Evolutionary conservation across 2,797 vertebrate species (phyloP).

Genomic region (Smutsia gigantea): DNA sequence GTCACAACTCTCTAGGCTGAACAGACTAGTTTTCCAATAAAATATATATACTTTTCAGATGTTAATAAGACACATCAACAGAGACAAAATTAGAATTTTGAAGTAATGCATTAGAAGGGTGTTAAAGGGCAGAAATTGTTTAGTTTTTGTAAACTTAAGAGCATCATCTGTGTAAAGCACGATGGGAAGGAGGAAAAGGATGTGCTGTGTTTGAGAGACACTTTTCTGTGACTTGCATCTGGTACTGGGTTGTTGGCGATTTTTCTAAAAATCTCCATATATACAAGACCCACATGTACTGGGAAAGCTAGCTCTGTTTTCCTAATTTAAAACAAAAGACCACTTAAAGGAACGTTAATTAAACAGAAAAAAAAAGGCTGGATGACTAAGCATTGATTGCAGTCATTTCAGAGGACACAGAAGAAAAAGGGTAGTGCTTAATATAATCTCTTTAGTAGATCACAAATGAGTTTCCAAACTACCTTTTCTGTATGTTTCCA

Average conservation of each 20-base stretch:
- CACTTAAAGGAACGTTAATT: neutral
- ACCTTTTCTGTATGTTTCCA: neutral
- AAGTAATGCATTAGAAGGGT: constrained; percentile 27
- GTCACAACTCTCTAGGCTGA: constrained; percentile 57
- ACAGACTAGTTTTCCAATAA: constrained; percentile 48
- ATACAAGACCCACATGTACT: neutral
- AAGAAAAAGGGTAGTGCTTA: neutral
- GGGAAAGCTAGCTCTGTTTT: constrained; percentile 10
- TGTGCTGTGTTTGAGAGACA: neutral
- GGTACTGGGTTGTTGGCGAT: neutral
- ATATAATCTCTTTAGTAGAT: constrained; percentile 17
- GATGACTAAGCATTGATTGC: neutral
- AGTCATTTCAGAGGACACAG: neutral
- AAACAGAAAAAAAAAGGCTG: neutral
- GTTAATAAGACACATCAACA: constrained; percentile 1
- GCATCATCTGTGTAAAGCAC: neutral
- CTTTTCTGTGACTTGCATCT: neutral
- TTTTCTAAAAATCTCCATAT: constrained; percentile 10
- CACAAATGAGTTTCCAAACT: constrained; percentile 31
- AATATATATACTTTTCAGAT: neutral
- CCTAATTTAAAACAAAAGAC: constrained; percentile 15
- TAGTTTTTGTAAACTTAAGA: neutral
- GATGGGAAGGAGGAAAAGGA: neutral
- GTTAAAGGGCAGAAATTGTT: neutral
- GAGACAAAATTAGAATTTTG: constrained; percentile 35